Evolutionary conservation across 2,113 vertebrate genomes (phyloP), one percentile per base, ranked within the genome.

Genomic region (Pyxicephalus adspersus): DNA sequence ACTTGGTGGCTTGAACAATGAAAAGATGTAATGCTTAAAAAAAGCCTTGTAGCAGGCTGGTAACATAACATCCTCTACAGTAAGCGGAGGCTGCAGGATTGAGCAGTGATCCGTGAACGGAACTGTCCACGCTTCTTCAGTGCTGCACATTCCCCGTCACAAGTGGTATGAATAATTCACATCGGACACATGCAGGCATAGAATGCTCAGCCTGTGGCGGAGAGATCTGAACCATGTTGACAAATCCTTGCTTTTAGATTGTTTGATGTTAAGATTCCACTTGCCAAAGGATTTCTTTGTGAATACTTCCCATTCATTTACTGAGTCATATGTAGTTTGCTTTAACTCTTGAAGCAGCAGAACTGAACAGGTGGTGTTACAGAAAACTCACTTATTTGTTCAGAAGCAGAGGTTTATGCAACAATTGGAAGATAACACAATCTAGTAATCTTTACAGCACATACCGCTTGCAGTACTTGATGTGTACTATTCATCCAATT

Each of bases 51-150:
- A 81, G 68, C 79, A 81, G 74, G 50, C 79, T 64, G 68, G 67
- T 73, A 71, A 64, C 67, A 61, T 80, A 80, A 73, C 67, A 80
- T 80, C 57, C 26, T 80, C 28, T 72, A 72, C 57, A 72, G 67
- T 52, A n/a, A 74, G 55, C 57, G 23, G 45, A 61, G 79, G 60
- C 79, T 73, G 45, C 60, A 34, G 45, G 68, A 81, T 64, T 64
- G 58, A 55, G 79, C 68, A 81, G 79, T 81, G 79, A 81, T 81
- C 79, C 79, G 60, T 81, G 79, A 81, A 81, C 18, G n/a, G 57
- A 81, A 81, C 68, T 81, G 79, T 64, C 60, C 58, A 55, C 17
- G 60, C 68, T 64, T 61, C 68, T 65, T 64, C 34, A 61, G 64
- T 15, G 26, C 45, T 73, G 68, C 60, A 73, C 45, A 73, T 72